Evolutionary conservation across 2,113 vertebrate species (phyloP).

Genomic region (Anguilla japonica): DNA sequence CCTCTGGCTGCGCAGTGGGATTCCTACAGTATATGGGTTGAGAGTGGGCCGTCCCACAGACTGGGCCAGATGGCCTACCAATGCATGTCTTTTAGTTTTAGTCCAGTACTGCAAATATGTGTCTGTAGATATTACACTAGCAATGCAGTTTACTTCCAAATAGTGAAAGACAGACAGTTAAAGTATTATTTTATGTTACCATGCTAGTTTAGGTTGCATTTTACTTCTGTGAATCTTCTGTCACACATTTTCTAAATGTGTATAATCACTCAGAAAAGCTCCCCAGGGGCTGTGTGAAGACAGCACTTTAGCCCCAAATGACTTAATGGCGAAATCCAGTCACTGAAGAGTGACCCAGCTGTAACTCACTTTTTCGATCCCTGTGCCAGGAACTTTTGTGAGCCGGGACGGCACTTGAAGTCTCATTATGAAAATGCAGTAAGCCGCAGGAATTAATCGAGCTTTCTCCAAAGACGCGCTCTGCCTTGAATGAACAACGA

Average conservation of each 20-base stretch:
- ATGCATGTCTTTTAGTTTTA: too few relatives aligned
- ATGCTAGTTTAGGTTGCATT: background rate
- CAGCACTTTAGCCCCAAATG: background rate
- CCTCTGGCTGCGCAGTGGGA: too few relatives aligned
- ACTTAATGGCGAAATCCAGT: background rate
- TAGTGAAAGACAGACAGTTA: too few relatives aligned
- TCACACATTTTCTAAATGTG: background rate
- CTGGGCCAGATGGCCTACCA: too few relatives aligned
- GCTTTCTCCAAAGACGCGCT: constrained; percentile 32
- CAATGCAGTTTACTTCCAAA: too few relatives aligned
- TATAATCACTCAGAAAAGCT: background rate
- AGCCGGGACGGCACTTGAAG: constrained; percentile 38
- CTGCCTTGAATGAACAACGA: constrained; percentile 23
- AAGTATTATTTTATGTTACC: too few relatives aligned
- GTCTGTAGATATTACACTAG: too few relatives aligned
- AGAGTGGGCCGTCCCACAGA: too few relatives aligned
- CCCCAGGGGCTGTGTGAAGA: background rate
- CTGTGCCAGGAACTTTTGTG: constrained; percentile 22
- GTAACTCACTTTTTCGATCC: constrained; percentile 22
- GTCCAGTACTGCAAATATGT: too few relatives aligned
- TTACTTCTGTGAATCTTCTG: background rate
- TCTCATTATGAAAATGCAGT: constrained; percentile 42
- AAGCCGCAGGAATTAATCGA: constrained; percentile 43
- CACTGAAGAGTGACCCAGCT: background rate
- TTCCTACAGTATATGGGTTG: too few relatives aligned